Evolutionary conservation across 2,888 invertebrate species (phyloP).

Genomic region (Pharmacophagus antenor): DNA sequence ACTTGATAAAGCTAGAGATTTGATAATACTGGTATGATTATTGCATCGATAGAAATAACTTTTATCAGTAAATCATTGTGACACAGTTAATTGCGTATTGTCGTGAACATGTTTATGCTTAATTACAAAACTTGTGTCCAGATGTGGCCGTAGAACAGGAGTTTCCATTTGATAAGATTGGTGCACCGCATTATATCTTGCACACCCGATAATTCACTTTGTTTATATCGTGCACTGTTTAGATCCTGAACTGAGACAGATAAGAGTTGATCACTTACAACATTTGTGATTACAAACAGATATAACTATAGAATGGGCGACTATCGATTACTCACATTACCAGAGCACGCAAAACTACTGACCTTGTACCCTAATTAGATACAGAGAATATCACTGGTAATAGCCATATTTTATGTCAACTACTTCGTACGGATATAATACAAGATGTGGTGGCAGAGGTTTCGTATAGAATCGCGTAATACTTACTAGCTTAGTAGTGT

Average conservation of each 20-base stretch:
- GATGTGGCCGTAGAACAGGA: constrained; percentile 39
- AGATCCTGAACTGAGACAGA: not conserved
- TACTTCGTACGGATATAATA: too few species aligned
- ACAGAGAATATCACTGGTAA: too few species aligned
- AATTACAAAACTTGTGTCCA: constrained; percentile 54
- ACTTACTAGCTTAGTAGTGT: too few species aligned
- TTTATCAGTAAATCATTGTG: constrained; percentile 55
- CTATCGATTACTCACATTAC: too few species aligned
- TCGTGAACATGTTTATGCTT: constrained; percentile 53
- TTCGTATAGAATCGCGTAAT: too few species aligned
- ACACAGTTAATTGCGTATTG: constrained; percentile 66
- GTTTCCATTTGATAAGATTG: constrained; percentile 28
- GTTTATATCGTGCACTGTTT: not conserved
- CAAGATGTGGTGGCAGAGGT: too few species aligned
- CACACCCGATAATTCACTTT: not conserved
- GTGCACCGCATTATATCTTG: not conserved
- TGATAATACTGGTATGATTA: constrained; percentile 17
- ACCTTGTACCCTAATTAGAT: too few species aligned
- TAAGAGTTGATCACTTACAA: not conserved
- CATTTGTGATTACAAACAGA: not conserved
- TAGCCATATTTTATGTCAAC: too few species aligned
- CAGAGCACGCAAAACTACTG: too few species aligned
- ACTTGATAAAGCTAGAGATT: constrained; percentile 4
- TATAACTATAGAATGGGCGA: not conserved
- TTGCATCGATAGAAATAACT: constrained; percentile 26